Conservation (phyloP, 2,797 vertebrate genomes). For the Eupleurogrammus muticus region DNA sequence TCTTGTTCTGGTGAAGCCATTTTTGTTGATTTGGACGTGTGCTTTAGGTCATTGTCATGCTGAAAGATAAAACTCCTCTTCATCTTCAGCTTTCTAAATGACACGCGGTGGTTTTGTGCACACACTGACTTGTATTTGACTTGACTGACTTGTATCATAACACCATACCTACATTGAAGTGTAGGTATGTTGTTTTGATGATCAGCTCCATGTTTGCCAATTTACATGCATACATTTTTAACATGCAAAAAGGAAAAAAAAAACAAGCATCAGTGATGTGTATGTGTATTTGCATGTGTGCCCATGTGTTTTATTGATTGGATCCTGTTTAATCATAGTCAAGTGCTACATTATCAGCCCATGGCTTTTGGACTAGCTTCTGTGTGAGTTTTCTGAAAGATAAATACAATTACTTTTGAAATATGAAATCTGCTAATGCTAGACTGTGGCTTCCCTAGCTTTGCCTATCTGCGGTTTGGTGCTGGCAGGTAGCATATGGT, state of each 20-base stretch:
- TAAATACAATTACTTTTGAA: not conserved
- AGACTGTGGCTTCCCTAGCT: not conserved
- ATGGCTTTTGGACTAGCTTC: slow-evolving; percentile 15
- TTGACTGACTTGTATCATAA: too few relatives aligned
- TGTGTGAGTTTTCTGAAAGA: slow-evolving; percentile 15
- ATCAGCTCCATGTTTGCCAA: too few relatives aligned
- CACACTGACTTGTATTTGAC: too few relatives aligned
- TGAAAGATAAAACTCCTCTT: too few relatives aligned
- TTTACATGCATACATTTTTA: too few relatives aligned
- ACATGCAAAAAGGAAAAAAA: not conserved
- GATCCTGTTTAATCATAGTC: slow-evolving; percentile 48
- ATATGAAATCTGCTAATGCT: not conserved
- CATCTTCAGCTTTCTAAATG: too few relatives aligned
- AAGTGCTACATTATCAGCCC: slow-evolving; percentile 45
- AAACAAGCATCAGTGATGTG: not conserved
- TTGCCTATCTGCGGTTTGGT: slow-evolving; percentile 7
- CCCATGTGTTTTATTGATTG: slow-evolving; percentile 34
- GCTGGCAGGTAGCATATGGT: slow-evolving; percentile 4
- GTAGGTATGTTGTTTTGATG: too few relatives aligned
- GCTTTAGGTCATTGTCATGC: too few relatives aligned
- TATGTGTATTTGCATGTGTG: not conserved
- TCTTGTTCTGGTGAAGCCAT: too few relatives aligned
- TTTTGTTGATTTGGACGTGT: too few relatives aligned
- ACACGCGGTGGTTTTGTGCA: too few relatives aligned
- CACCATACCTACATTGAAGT: too few relatives aligned